phyloP scores from a whole-genome alignment of 2,113 vertebrate species.

The Toxotes chatareus region DNA sequence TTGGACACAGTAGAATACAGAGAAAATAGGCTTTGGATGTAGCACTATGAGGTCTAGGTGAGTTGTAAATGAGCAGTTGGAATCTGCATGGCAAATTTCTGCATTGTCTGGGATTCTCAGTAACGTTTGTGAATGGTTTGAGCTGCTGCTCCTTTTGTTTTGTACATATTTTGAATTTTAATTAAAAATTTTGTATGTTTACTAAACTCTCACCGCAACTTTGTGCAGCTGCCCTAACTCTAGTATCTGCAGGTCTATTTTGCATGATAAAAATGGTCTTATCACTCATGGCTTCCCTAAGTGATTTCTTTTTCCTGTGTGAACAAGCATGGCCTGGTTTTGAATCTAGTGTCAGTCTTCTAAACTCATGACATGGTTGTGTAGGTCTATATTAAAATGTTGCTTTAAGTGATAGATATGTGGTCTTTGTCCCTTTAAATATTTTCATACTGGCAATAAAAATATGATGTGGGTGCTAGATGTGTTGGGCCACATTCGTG shows the following conservation, averaged over 20 bases:
- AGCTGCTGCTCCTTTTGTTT: neutral
- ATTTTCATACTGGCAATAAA: neutral
- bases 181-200: neutral
- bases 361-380: neutral
- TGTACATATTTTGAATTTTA: neutral
- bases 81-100: neutral
- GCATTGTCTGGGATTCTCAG: neutral
- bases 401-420: neutral
- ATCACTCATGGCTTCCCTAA: neutral
- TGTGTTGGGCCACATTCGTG: neutral
- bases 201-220: neutral
- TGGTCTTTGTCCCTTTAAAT: neutral
- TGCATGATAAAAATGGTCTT: neutral
- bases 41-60: constrained; percentile 42
- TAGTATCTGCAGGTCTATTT: neutral
- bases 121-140: neutral
- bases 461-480: neutral
- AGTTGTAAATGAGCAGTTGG: constrained; percentile 52
- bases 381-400: neutral
- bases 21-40: constrained; percentile 59
- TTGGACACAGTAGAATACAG: constrained; percentile 57
- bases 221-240: neutral
- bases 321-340: neutral
- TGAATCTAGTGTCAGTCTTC: neutral
- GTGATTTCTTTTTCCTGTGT: neutral